phyloP scores from a whole-genome alignment of 2,888 invertebrate genomes.

The Oligia strigilis region DNA sequence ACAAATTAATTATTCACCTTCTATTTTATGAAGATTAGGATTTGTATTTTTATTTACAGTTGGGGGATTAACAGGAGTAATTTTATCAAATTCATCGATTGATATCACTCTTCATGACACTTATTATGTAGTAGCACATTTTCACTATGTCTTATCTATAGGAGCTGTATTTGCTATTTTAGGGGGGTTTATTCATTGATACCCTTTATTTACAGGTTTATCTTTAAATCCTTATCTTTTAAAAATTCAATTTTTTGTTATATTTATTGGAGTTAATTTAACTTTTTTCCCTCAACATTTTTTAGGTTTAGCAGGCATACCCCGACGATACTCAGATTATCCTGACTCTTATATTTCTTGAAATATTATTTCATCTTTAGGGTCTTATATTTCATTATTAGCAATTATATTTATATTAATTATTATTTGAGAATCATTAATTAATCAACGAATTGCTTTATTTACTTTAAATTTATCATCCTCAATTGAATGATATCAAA shows the following conservation, averaged over 20 bases:
- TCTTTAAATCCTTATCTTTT: conserved; percentile 90
- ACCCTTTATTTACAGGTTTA: conserved; percentile 92
- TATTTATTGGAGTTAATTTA: conserved; percentile 95
- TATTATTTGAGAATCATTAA: conserved; percentile 92
- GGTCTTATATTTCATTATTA: conserved; percentile 92
- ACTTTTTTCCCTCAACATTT: conserved; percentile 96
- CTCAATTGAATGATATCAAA: conserved; percentile 92
- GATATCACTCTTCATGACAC: conserved; percentile 95
- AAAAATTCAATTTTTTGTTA: conserved; percentile 93
- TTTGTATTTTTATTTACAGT: conserved; percentile 95
- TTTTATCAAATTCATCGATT: conserved; percentile 94
- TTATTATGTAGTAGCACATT: conserved; percentile 96
- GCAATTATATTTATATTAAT: conserved; percentile 91
- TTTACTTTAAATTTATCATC: conserved; percentile 87
- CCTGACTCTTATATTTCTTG: conserved; percentile 92
- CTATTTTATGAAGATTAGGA: conserved; percentile 92
- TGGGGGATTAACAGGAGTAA: conserved; percentile 93
- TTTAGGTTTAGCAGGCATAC: conserved; percentile 89
- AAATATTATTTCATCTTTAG: conserved; percentile 93
- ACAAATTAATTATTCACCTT: conserved; percentile 90
- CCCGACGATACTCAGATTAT: conserved; percentile 94
- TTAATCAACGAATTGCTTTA: conserved; percentile 88
- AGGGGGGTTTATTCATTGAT: conserved; percentile 93
- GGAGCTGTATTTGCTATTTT: conserved; percentile 95
- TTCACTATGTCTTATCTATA: conserved; percentile 95